Evolutionary conservation across 2,888 invertebrate genomes (phyloP).

Genomic region (Melikaiella ostensackeni): DNA sequence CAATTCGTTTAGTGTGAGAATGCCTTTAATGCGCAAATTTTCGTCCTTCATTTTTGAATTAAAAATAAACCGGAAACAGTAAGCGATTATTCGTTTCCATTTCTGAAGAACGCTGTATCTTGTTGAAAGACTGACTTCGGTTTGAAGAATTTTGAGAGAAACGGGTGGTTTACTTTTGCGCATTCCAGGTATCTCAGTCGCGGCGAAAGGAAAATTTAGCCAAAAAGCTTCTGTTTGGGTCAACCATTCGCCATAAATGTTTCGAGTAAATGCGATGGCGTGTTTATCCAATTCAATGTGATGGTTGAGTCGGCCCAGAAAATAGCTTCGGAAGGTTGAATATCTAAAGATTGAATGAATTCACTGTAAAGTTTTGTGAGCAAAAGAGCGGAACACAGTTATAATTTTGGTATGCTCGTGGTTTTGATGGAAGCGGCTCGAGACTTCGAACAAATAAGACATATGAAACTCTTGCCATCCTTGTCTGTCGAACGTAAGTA

Average conservation of each 20-base stretch:
- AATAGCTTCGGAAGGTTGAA: constrained; percentile 29
- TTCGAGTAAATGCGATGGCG: not conserved
- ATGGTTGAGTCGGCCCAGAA: constrained; percentile 60
- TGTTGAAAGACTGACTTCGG: not conserved
- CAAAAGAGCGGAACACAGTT: not conserved
- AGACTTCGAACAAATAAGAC: constrained; percentile 4
- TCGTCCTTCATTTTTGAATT: not conserved
- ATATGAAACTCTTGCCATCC: not conserved
- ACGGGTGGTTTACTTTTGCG: not conserved
- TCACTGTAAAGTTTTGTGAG: not conserved
- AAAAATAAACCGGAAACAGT: not conserved
- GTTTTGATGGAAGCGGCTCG: not conserved
- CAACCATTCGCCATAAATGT: not conserved
- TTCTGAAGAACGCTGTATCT: not conserved
- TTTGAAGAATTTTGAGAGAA: not conserved
- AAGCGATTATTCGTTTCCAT: not conserved
- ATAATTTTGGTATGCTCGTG: not conserved
- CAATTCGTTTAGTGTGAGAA: not conserved
- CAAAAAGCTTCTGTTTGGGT: not conserved
- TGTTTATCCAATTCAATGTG: constrained; percentile 53
- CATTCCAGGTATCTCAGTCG: not conserved
- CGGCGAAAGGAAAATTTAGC: not conserved
- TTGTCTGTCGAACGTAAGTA: constrained; percentile 12
- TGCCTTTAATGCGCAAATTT: not conserved
- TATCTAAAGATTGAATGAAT: not conserved